Evolutionary conservation across 1,140 invertebrate genomes (phyloP), one percentile per base, ranked within the genome.

Genomic region (Drosophila chauvacae): DNA sequence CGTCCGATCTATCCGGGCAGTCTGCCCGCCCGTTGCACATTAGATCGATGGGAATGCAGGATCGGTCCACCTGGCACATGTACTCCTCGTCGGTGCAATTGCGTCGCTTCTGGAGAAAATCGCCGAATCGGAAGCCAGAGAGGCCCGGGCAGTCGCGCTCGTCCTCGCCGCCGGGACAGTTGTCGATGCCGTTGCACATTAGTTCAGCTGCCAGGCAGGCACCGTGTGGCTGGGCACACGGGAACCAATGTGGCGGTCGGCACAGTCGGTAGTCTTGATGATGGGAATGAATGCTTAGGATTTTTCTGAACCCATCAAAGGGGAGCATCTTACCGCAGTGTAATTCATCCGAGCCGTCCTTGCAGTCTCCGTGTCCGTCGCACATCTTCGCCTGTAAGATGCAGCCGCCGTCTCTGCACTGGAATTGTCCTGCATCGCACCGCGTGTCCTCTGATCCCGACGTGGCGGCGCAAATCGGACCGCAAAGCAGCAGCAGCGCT

Each of bases 1-100:
- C 96, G 93, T 98, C 98, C 4, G 95, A 96, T 3, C 94, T 94
- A 93, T 97, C 96, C 1, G 94, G 93, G 93, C 98, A 99, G 83
- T 99, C 96, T 6, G 85, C 37, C 1, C 93, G 93, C 2, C 95
- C 94, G 85, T 98, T 95, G 90, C 97, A 98, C 70, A 97, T 95
- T 35, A 94, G 88, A 2, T 93, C 79, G 0, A 93, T 62, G 1
- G 94, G 93, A 30, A 98, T 94, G 83, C 97, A 98, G 7, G 93
- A 94, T 20, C 93, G 93, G 72, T 95, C 94, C 41, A 70, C 50
- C 23, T 93, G 90, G 55, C 95, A 96, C 33, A 93, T 93, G 70
- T 94, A 96, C 51, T 94, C 91, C 2, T 88, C 77, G 3, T 93
- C 81, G 14, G 92, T 74, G 28, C 91, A 93, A 60, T 94, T 94